phyloP scores from a whole-genome alignment of 2,797 vertebrate genomes.

The Spondyliosoma cantharus region DNA sequence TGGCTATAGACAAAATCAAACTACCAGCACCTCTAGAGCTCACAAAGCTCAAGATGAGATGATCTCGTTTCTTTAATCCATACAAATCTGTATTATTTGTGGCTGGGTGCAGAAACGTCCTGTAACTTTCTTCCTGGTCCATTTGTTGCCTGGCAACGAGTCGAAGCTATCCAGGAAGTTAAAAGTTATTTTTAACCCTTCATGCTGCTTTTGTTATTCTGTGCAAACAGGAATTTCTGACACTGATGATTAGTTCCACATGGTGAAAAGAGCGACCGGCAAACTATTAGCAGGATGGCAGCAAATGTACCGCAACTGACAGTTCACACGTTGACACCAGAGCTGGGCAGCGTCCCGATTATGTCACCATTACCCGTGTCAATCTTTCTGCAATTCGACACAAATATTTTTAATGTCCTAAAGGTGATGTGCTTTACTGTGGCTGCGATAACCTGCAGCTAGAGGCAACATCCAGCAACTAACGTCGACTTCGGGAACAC shows the following conservation, averaged over 20 bases:
- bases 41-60: background rate
- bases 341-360: too few relatives aligned
- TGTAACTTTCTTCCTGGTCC: background rate
- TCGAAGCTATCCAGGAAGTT: too few relatives aligned
- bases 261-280: background rate
- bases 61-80: too few relatives aligned
- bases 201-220: background rate
- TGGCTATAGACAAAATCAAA: background rate
- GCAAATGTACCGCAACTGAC: background rate
- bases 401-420: too few relatives aligned
- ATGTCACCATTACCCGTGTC: too few relatives aligned
- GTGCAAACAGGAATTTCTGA: background rate
- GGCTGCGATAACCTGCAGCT: too few relatives aligned
- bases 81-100: background rate
- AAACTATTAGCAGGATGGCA: background rate
- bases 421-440: too few relatives aligned
- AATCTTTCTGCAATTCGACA: too few relatives aligned
- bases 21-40: background rate
- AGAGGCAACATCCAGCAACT: too few relatives aligned
- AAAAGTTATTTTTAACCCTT: too few relatives aligned
- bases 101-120: too few relatives aligned
- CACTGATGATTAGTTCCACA: background rate
- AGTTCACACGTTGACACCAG: background rate
- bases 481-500: too few relatives aligned
- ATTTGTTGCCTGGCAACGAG: background rate